phyloP scores from a whole-genome alignment of 2,797 vertebrate genomes.

The Cirrhinus molitorella region DNA sequence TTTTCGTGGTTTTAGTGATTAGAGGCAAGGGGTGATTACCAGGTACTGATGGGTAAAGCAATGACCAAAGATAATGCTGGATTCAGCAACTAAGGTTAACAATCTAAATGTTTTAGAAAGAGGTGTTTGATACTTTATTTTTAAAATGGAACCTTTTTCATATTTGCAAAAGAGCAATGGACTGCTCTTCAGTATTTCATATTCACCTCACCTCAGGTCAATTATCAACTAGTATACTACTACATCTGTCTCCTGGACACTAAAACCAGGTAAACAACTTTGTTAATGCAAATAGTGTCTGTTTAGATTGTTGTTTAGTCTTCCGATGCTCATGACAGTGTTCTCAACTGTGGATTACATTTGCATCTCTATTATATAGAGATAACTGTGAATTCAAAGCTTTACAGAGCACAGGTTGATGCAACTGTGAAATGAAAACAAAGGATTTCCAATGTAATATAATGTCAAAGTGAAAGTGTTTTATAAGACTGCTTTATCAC shows the following conservation, averaged over 20 bases:
- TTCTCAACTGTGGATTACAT: slow-evolving; percentile 26
- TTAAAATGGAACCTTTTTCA: not conserved
- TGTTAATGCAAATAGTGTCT: not conserved
- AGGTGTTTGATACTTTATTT: not conserved
- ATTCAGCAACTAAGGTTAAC: not conserved
- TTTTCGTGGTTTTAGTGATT: slow-evolving; percentile 24
- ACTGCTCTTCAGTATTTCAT: not conserved
- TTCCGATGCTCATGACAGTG: not conserved
- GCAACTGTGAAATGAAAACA: not conserved
- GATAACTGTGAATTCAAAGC: not conserved
- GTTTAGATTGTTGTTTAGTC: not conserved
- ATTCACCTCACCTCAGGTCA: not conserved
- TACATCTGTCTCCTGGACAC: not conserved
- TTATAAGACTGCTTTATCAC: slow-evolving; percentile 16
- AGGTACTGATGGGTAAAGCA: slow-evolving; percentile 7
- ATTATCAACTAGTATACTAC: not conserved
- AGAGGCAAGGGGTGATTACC: not conserved
- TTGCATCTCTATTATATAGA: not conserved
- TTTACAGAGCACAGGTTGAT: slow-evolving; percentile 6
- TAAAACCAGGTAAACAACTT: slow-evolving; percentile 6
- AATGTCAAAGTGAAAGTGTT: slow-evolving; percentile 14
- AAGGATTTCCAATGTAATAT: not conserved
- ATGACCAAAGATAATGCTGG: slow-evolving; percentile 17
- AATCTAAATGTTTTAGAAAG: not conserved
- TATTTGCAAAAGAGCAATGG: not conserved